phyloP scores from a whole-genome alignment of 2,797 vertebrate genomes.

The Poeciliopsis presidionis region DNA sequence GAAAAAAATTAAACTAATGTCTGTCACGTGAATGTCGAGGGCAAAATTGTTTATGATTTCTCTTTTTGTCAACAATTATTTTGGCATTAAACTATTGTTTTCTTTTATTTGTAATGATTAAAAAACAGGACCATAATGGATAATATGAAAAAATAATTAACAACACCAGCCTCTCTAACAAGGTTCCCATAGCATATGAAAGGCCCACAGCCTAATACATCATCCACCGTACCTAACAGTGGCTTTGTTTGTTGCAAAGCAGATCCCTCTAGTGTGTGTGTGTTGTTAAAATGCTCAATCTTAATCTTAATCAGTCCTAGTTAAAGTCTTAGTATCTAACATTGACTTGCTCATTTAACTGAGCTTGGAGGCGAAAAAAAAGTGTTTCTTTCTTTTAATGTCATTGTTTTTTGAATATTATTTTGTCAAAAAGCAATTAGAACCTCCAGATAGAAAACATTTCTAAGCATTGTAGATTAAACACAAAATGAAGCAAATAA shows the following conservation, averaged over 20 bases:
- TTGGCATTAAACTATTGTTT: background rate
- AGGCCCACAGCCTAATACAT: background rate
- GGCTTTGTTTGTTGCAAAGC: background rate
- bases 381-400: constrained; percentile 7
- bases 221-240: background rate
- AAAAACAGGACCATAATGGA: background rate
- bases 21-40: background rate
- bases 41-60: background rate
- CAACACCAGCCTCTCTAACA: background rate
- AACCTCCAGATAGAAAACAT: constrained; percentile 48
- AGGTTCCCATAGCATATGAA: background rate
- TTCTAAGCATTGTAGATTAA: constrained; percentile 67
- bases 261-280: background rate
- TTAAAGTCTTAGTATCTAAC: background rate
- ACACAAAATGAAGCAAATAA: constrained; percentile 82
- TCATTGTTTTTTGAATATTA: constrained; percentile 53
- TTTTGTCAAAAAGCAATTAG: constrained; percentile 16
- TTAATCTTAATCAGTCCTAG: background rate
- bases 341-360: background rate
- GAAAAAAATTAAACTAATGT: background rate
- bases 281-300: background rate
- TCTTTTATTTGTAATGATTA: background rate
- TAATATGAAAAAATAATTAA: background rate
- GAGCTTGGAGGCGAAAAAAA: background rate
- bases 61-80: background rate